phyloP scores from a whole-genome alignment of 2,888 invertebrate genomes.

The Phragmatobia fuliginosa region DNA sequence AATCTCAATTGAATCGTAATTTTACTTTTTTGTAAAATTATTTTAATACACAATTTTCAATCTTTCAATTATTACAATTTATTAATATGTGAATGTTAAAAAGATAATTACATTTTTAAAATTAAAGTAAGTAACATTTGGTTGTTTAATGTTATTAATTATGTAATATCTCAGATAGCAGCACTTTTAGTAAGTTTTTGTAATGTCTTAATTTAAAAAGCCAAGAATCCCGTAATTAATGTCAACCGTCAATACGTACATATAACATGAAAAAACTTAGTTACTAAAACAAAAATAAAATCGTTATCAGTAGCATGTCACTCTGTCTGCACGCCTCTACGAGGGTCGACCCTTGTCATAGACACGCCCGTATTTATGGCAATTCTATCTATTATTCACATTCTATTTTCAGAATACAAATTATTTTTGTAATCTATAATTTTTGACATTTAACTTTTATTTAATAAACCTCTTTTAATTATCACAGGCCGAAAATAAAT shows the following conservation, averaged over 20 bases:
- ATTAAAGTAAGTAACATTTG: too few species aligned
- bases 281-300: conserved; percentile 39
- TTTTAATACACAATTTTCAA: too few species aligned
- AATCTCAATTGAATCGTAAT: not conserved
- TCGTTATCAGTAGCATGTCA: conserved; percentile 48
- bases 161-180: too few species aligned
- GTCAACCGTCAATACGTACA: too few species aligned
- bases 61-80: too few species aligned
- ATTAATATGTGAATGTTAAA: too few species aligned
- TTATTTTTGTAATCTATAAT: conserved; percentile 43
- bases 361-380: conserved; percentile 52
- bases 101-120: too few species aligned
- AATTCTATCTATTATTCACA: conserved; percentile 37
- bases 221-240: too few species aligned
- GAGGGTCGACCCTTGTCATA: conserved; percentile 57
- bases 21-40: too few species aligned
- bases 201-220: too few species aligned
- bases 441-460: not conserved
- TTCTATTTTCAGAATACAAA: conserved; percentile 42
- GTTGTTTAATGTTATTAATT: too few species aligned
- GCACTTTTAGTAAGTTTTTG: too few species aligned
- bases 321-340: conserved; percentile 48
- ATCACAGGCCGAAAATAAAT: not conserved
- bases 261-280: conserved; percentile 4
- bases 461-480: not conserved